Percentiles rank a stretch among this genome's conserved stretches.
Evolutionary conservation across 2,113 vertebrate genomes (phyloP).

Genomic region (Falco punctatus): DNA sequence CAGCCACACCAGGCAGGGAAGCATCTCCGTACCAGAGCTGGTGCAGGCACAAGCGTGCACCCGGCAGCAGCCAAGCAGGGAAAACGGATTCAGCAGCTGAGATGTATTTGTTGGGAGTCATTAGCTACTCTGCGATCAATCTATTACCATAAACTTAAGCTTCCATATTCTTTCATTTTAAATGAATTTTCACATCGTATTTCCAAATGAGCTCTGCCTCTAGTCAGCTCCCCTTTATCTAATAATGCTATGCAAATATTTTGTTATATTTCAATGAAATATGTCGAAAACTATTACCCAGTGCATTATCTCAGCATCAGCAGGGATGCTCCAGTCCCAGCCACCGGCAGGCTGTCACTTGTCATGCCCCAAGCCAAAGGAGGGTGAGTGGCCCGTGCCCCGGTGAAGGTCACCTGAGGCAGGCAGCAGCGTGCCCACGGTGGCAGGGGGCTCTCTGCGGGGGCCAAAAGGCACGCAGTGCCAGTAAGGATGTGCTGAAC

Average conservation of each 20-base stretch:
- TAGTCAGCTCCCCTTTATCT: slow-evolving; percentile 82
- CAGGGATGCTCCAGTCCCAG: neutral
- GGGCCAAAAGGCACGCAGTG: neutral
- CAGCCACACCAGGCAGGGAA: neutral
- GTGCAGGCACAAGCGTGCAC: neutral
- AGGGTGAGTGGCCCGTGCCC: neutral
- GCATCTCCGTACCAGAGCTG: slow-evolving; percentile 10
- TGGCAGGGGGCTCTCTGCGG: neutral
- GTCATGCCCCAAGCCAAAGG: neutral
- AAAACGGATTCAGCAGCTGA: neutral
- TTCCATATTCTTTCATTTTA: slow-evolving; percentile 77
- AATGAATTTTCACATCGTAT: slow-evolving; percentile 79
- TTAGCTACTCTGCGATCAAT: slow-evolving; percentile 73
- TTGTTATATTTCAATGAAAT: slow-evolving; percentile 81
- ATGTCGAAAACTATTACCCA: slow-evolving; percentile 73
- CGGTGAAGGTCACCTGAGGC: neutral
- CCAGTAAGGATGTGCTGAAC: accelerated
- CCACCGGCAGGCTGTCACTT: neutral
- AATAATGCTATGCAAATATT: slow-evolving; percentile 82
- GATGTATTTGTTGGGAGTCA: slow-evolving; percentile 66
- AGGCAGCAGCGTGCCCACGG: neutral
- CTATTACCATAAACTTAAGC: slow-evolving; percentile 78
- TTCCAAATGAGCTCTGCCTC: slow-evolving; percentile 79
- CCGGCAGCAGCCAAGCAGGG: slow-evolving; percentile 1
- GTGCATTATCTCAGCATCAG: slow-evolving; percentile 53